Evolutionary conservation across 2,888 invertebrate genomes (phyloP).

Genomic region (Amiota minor): DNA sequence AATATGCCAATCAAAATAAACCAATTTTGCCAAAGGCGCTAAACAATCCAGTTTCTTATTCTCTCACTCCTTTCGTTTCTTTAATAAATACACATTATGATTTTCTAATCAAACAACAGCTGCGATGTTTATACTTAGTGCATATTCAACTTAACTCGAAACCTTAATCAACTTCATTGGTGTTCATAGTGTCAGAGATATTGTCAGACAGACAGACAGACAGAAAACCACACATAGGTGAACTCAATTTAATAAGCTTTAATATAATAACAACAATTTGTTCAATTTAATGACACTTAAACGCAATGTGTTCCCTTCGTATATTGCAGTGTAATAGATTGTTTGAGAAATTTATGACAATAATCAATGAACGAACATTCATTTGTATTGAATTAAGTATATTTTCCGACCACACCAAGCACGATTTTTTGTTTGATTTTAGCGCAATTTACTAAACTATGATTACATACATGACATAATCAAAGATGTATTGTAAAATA

Average conservation of each 20-base stretch:
- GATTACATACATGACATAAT: background rate
- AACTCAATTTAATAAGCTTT: slow-evolving; percentile 14
- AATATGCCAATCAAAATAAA: slow-evolving; percentile 46
- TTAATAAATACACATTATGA: background rate
- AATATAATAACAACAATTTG: slow-evolving; percentile 51
- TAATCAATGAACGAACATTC: slow-evolving; percentile 14
- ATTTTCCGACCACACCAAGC: slow-evolving; percentile 13
- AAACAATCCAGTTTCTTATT: background rate
- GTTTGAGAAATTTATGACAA: slow-evolving; percentile 50
- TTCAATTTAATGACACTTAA: slow-evolving; percentile 51
- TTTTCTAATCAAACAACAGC: slow-evolving; percentile 32
- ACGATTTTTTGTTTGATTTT: slow-evolving; percentile 4
- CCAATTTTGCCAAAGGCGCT: slow-evolving; percentile 46
- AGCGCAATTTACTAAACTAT: slow-evolving; percentile 3
- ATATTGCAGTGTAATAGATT: slow-evolving; percentile 45
- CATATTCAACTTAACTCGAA: background rate
- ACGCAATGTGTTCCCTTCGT: slow-evolving; percentile 34
- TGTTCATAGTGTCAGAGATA: too few relatives aligned
- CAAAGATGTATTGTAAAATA: too few relatives aligned
- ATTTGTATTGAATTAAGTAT: background rate
- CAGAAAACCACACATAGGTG: background rate
- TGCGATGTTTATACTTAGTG: slow-evolving; percentile 28
- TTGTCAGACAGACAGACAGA: too few relatives aligned
- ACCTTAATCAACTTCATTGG: background rate
- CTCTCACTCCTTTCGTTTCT: background rate